Evolutionary conservation across 2,888 invertebrate species (phyloP), one percentile per base, ranked within the genome.

Genomic region (Boloria selene): DNA sequence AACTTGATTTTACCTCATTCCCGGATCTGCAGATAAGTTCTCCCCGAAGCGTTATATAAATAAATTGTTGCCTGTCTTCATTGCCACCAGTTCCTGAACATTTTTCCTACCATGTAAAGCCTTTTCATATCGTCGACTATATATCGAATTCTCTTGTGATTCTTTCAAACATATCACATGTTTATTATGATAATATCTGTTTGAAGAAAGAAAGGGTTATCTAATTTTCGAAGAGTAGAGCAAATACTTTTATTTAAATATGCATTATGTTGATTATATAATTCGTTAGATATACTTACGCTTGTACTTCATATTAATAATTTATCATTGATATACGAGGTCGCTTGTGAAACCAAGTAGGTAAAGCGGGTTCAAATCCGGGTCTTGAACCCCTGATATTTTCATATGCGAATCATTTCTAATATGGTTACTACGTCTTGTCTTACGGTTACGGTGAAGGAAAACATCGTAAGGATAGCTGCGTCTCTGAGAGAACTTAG

Each of bases 21-120:
- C 83, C 79, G 78, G 84, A 80, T 86, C 84, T 79, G 81, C 77
- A 85, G 87, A 81, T 88, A 90, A 91, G 84, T 88, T 87, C 87
- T 89, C 91, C 91, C 91, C 77, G 77, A 88, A 86, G 90, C 86
- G 85, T 89, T 90, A 90, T 92, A 92, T 90, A 92, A 91, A 92
- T 91, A 92, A 91, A 92, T 92, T 92, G 91, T 91, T 85, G 89
- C 81, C 85, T 83, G 88, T 86, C 89, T 90, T 92, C 90, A 90
- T 90, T 88, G 85, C 89, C 73, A 80, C 82, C 81, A 84, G 86
- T 87, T 87, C 85, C 85, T 81, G 84, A 84, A 79, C 84, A 82
- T 88, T 90, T 88, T 88, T 88, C 86, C 82, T 81, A 79, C 79
- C 79, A 78, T 84, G 85, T 87, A 87, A 85, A 80, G 82, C 84